Conservation (phyloP, 2,113 vertebrate genomes). For the Heterotis niloticus region DNA sequence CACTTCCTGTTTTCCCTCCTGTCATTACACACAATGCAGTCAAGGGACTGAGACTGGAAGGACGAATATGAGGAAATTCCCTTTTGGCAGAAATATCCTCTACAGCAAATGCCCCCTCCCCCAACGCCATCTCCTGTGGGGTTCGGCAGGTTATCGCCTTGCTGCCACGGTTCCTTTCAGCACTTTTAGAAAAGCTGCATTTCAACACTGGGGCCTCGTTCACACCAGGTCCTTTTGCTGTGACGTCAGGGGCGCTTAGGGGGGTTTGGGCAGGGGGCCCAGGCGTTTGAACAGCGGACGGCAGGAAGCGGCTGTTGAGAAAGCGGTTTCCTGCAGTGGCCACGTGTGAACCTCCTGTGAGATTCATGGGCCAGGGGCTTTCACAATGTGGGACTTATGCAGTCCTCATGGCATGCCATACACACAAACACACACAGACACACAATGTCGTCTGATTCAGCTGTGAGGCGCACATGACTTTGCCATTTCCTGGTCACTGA, state of each 20-base stretch:
- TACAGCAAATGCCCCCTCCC: neutral
- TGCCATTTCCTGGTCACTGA: neutral
- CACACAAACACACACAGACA: neutral
- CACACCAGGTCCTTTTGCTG: neutral
- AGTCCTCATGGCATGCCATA: neutral
- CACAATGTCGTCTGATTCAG: neutral
- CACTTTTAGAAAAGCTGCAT: neutral
- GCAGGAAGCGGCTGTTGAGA: slow-evolving; percentile 29
- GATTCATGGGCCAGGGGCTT: neutral
- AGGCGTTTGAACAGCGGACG: slow-evolving; percentile 5
- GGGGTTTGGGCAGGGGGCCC: neutral
- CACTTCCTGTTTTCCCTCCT: slow-evolving; percentile 28
- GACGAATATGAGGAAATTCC: slow-evolving; percentile 36
- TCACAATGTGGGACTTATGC: neutral
- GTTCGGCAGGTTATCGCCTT: neutral
- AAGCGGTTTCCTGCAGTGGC: slow-evolving; percentile 18
- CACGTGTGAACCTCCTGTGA: slow-evolving; percentile 15
- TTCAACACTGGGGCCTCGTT: slow-evolving; percentile 8
- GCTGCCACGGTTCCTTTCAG: slow-evolving; percentile 1
- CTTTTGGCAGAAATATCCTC: slow-evolving; percentile 27
- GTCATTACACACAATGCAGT: slow-evolving; percentile 28
- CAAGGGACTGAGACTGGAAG: neutral
- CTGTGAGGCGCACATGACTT: neutral
- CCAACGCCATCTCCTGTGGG: neutral
- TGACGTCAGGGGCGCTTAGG: neutral